Base-by-base conservation (phyloP, 2,888 invertebrate genomes). In the Drosophila colorata region DNA sequence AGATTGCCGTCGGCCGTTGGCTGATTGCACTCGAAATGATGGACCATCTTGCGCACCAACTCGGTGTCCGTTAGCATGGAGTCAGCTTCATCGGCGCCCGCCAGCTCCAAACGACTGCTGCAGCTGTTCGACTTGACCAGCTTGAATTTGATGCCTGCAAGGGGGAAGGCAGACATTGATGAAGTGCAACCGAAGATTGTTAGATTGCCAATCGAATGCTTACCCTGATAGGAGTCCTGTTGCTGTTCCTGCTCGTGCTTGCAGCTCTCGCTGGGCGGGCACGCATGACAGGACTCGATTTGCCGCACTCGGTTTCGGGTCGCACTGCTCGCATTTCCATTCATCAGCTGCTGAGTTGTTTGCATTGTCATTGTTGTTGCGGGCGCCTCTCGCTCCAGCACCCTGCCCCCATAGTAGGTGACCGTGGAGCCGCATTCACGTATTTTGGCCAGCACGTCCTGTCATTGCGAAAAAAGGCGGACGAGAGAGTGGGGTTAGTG, bases 381-480 rank as follows among this genome's bases (percentile, higher is more conserved):
- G 9, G 41, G 28, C 6, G 48, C 35, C 35, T 43, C 56, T n/a
- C 49, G 57, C 83, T 95, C 95, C 31, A 97, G 93, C 46, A 97
- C 95, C 90, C 95, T 95, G 6, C 97, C 97, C 1, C 97, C 97
- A 89, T 97, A 97, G 90, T 97, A 98, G 6, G 97, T 97, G 8
- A 97, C 95, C 20, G 97, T 96, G 7, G 97, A 97, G n/a, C 97
- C 97, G 89, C 95, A 96, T 88, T 97, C 97, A 76, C 97, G 94
- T 82, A 97, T 97, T 93, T 97, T 97, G 90, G 95, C 95, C 65
- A 98, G 92, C 58, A 97, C 95, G 89, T 97, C 97, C 82, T 92
- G 64, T 4, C 5, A 18, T 1, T 93, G 92, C 61, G 90, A 92
- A 66, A 92, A 92, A 6, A 88, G 89, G 31, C 40, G 46, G 49